Base-by-base conservation (phyloP, 2,888 invertebrate species). In the Eristalinus sepulchralis region DNA sequence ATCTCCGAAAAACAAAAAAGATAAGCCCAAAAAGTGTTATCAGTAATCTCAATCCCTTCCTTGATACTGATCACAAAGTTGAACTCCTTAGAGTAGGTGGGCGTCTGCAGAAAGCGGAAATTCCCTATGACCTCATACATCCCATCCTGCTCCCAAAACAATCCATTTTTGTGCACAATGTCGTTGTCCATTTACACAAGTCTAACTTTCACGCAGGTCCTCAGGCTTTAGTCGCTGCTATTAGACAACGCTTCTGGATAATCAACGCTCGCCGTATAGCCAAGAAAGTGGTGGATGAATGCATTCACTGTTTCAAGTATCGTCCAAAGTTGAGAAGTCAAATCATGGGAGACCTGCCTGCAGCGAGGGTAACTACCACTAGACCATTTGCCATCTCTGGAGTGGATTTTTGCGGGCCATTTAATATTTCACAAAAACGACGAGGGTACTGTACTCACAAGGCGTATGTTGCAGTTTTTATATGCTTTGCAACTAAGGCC, bases 11-110 rank as follows among this genome's bases (percentile, higher is more conserved):
- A n/a, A n/a, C n/a, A n/a, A n/a, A n/a, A n/a, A n/a, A n/a, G n/a
- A n/a, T n/a, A n/a, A n/a, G n/a, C n/a, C n/a, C n/a, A n/a, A n/a
- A n/a, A n/a, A n/a, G n/a, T n/a, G n/a, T n/a, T n/a, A n/a, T n/a
- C n/a, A n/a, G n/a, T n/a, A n/a, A n/a, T n/a, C n/a, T n/a, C n/a
- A n/a, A n/a, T n/a, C n/a, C n/a, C n/a, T n/a, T n/a, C n/a, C 31
- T 68, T 17, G 33, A 39, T 63, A 17, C 89, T 6, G 88, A 89
- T n/a, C 55, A 68, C 55, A 3, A 5, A 17, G 31, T 68, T 1
- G 20, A 55, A 55, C 47, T 90, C 20, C 75, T 90, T 22, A 71
- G 89, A 83, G 90, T 89, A 67, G 90, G 90, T 59, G 89, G 90
- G 33, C 81, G 90, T 9, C 64, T 90, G 2, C 60, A 72, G 36